These are phyloP conservation scores for Falco cherrug DNA, from an alignment of 2,797 vertebrate species.

Conservation along the genomic window DNA sequence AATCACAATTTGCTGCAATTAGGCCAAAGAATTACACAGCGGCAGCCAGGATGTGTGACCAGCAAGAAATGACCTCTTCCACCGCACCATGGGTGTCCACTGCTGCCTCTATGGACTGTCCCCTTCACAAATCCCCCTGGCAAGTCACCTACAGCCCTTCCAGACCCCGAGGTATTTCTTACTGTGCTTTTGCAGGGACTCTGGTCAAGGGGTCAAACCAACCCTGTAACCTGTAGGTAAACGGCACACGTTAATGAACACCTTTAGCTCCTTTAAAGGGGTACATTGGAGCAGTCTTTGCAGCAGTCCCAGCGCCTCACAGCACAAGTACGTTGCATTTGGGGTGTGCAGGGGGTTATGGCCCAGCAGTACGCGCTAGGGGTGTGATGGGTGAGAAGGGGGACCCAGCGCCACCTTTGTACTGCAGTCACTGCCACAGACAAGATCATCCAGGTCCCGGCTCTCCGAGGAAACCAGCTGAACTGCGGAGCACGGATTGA, in stretches of 20 bases:
- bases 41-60: too few species aligned
- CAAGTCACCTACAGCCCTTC: not conserved
- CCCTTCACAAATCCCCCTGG: not conserved
- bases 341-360: not conserved
- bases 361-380: not conserved
- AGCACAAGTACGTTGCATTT: not conserved
- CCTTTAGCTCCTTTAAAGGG: not conserved
- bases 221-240: not conserved
- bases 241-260: not conserved
- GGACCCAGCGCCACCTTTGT: not conserved
- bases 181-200: not conserved
- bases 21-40: not conserved
- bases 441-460: fast-evolving
- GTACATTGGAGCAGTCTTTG: not conserved
- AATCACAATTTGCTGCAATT: not conserved
- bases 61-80: not conserved
- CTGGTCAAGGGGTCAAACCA: not conserved
- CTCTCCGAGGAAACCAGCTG: too few species aligned
- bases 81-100: fast-evolving
- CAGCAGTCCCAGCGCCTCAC: not conserved
- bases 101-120: too few species aligned
- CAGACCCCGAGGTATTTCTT: not conserved
- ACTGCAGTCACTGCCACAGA: too few species aligned
- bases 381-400: not conserved
- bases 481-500: fast-evolving